phyloP scores from a whole-genome alignment of 2,797 vertebrate genomes.

The Helostoma temminkii region DNA sequence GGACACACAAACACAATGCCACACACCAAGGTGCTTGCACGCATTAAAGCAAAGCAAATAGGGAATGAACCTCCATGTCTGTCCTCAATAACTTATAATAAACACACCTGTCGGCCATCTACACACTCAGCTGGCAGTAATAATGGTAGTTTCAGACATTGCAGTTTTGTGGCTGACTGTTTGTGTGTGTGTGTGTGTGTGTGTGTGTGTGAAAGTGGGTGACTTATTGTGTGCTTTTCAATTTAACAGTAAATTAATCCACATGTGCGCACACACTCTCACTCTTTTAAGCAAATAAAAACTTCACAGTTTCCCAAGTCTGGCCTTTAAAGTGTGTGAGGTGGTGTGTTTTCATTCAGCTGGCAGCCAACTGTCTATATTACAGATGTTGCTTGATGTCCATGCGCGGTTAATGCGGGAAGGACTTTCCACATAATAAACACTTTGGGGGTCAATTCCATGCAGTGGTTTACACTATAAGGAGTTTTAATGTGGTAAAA shows the following conservation, averaged over 20 bases:
- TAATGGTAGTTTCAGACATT: conserved; percentile 28
- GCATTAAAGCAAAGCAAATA: conserved; percentile 8
- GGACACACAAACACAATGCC: conserved; percentile 27
- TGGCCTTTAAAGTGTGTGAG: background rate
- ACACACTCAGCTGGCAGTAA: conserved; percentile 5
- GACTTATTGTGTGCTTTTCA: conserved; percentile 8
- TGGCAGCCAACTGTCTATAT: conserved; percentile 10
- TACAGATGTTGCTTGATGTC: conserved; percentile 40
- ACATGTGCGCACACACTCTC: background rate
- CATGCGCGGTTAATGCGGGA: conserved; percentile 45
- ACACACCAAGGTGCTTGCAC: conserved; percentile 12
- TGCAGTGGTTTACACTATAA: conserved; percentile 32
- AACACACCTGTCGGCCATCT: conserved; percentile 51
- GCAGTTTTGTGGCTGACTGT: conserved; percentile 44
- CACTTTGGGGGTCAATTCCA: conserved; percentile 53
- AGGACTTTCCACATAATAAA: conserved; percentile 67
- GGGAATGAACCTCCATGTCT: background rate
- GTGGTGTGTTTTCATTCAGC: conserved; percentile 28
- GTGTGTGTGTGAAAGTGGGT: conserved; percentile 1
- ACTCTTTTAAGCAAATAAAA: conserved; percentile 40
- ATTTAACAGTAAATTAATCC: conserved; percentile 30
- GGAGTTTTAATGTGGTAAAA: conserved; percentile 42
- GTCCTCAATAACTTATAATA: conserved; percentile 29
- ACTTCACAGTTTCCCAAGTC: conserved; percentile 28
- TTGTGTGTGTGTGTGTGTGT: conserved; percentile 17